These are phyloP conservation scores for Petrolisthes cinctipes DNA, from an alignment of 2,888 invertebrate species.

Conservation along the genomic window DNA sequence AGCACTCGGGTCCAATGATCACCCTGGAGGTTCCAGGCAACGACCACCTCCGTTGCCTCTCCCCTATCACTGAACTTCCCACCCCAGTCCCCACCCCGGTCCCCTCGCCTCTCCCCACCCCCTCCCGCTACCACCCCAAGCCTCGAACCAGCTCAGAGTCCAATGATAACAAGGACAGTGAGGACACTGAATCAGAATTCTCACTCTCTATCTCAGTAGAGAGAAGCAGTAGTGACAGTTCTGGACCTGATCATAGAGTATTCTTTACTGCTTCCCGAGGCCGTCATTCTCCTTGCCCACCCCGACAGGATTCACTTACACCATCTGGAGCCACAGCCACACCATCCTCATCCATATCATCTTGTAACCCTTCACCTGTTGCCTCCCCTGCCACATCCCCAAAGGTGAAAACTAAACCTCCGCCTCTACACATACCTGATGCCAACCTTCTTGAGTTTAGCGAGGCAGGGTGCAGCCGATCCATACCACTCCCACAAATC, in stretches of 20 bases:
- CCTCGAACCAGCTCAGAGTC: conserved; percentile 63
- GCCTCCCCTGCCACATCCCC: conserved; percentile 61
- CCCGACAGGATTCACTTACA: conserved; percentile 38
- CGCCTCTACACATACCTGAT: conserved; percentile 64
- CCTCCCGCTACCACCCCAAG: conserved; percentile 68
- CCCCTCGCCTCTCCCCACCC: conserved; percentile 78
- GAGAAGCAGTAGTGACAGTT: conserved; percentile 58
- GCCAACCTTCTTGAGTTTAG: conserved; percentile 56
- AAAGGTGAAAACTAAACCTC: conserved; percentile 62
- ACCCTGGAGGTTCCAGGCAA: conserved; percentile 80
- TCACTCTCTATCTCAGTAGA: conserved; percentile 61
- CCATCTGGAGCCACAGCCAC: conserved; percentile 47
- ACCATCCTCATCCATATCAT: conserved; percentile 49
- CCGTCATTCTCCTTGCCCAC: conserved; percentile 4
- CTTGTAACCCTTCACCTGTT: conserved; percentile 51
- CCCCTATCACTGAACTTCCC: conserved; percentile 83
- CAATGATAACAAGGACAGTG: conserved; percentile 60
- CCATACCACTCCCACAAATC: conserved; percentile 53
- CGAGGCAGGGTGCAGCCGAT: neutral
- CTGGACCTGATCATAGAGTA: conserved; percentile 51
- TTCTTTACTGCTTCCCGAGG: conserved; percentile 47
- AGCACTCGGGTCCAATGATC: conserved; percentile 75
- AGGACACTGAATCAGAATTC: conserved; percentile 65
- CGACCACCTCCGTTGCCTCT: conserved; percentile 74
- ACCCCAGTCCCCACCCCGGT: conserved; percentile 75